A percentile compares a stretch with the other conserved stretches of the same genome.
phyloP scores from a whole-genome alignment of 1,140 invertebrate species.

The Caenorhabditis briggsae region DNA sequence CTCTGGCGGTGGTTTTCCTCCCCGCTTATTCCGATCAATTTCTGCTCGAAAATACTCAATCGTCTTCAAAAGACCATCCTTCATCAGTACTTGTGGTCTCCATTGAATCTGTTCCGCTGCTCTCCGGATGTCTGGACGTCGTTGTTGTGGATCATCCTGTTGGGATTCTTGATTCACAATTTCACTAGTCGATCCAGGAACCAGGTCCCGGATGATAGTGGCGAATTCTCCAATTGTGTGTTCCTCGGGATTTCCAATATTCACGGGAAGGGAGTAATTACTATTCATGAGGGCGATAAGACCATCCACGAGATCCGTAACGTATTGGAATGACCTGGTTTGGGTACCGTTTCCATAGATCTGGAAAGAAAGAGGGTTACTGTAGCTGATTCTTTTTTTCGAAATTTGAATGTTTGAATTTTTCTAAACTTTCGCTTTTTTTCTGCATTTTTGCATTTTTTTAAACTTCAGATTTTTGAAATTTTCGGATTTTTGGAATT shows the following conservation, averaged over 20 bases:
- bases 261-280: constrained; percentile 92
- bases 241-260: constrained; percentile 97
- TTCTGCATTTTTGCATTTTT: too few species aligned
- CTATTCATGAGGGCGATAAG: constrained; percentile 92
- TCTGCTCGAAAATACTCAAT: constrained; percentile 75
- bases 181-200: constrained; percentile 86
- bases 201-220: constrained; percentile 86
- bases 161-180: constrained; percentile 83
- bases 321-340: constrained; percentile 97
- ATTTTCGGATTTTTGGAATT: too few species aligned
- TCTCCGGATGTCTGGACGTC: constrained; percentile 91
- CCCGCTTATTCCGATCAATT: constrained; percentile 64
- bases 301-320: constrained; percentile 95
- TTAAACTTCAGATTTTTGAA: too few species aligned
- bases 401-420: neutral
- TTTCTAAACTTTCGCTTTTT: too few species aligned
- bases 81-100: constrained; percentile 83
- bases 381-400: neutral
- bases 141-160: constrained; percentile 90
- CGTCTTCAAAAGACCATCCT: constrained; percentile 73
- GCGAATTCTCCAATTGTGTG: constrained; percentile 97
- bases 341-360: constrained; percentile 95
- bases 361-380: constrained; percentile 78
- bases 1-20: constrained; percentile 19
- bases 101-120: constrained; percentile 90